These are phyloP conservation scores for Scelioninae gen. 2 DNA, from an alignment of 2,888 invertebrate genomes.

Conservation along the genomic window DNA sequence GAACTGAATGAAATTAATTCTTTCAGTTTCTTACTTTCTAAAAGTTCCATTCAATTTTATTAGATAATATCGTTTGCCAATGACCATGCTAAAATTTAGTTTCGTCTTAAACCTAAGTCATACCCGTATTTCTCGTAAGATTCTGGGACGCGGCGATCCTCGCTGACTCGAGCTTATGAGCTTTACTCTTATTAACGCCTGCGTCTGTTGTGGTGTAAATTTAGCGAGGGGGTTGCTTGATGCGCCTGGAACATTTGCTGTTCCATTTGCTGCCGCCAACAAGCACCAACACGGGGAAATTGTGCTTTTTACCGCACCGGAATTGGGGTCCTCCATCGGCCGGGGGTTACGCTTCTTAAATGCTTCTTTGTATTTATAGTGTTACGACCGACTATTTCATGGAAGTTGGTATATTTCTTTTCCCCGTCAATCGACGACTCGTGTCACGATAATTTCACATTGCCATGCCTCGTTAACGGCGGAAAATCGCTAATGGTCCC, in stretches of 20 bases:
- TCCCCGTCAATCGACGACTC: conserved; percentile 27
- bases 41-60: too few relatives aligned
- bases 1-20: too few relatives aligned
- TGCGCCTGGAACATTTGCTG: conserved; percentile 62
- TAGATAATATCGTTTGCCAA: background rate
- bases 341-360: conserved; percentile 65
- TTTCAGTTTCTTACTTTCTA: too few relatives aligned
- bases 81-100: conserved; percentile 26
- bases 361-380: conserved; percentile 68
- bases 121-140: conserved; percentile 23
- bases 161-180: conserved; percentile 49
- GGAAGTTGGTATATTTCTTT: conserved; percentile 43
- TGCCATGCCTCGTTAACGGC: conserved; percentile 19
- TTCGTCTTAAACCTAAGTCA: conserved; percentile 31
- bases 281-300: conserved; percentile 47
- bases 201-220: conserved; percentile 63
- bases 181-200: conserved; percentile 57
- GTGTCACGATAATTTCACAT: conserved; percentile 29
- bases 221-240: conserved; percentile 62
- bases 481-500: conserved; percentile 26
- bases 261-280: conserved; percentile 62
- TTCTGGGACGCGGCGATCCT: conserved; percentile 22
- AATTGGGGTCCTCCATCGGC: conserved; percentile 9
- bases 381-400: conserved; percentile 51
- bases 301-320: conserved; percentile 46